These are phyloP conservation scores for Leptodactylus fallax DNA, from an alignment of 2,797 vertebrate genomes.

Conservation along the genomic window DNA sequence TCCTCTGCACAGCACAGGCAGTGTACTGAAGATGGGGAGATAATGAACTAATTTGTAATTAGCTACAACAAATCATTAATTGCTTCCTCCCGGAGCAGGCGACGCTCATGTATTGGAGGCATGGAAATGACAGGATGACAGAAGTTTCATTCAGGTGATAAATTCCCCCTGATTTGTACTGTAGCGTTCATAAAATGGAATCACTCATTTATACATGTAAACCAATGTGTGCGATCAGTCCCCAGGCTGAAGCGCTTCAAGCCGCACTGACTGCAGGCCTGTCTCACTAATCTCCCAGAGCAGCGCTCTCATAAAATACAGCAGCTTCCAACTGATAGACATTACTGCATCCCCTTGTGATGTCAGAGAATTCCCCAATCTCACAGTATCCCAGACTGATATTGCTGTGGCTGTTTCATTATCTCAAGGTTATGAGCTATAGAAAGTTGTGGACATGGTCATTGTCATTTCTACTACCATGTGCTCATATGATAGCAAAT, in stretches of 20 bases:
- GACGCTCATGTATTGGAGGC: conserved; percentile 63
- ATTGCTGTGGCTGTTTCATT: background rate
- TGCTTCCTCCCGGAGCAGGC: conserved; percentile 68
- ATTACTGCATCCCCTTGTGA: too few species aligned
- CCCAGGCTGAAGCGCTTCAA: too few species aligned
- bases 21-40: conserved; percentile 65
- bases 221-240: background rate
- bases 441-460: too few species aligned
- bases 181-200: background rate
- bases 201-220: background rate
- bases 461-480: too few species aligned
- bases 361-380: background rate
- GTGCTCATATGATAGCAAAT: too few species aligned
- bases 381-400: background rate
- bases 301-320: background rate
- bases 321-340: background rate
- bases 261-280: too few species aligned
- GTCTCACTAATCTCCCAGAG: background rate
- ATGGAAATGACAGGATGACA: conserved; percentile 32
- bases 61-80: conserved; percentile 71
- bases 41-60: conserved; percentile 74
- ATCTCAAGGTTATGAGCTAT: too few species aligned
- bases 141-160: conserved; percentile 18
- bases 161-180: conserved; percentile 13
- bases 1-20: conserved; percentile 49